Evolutionary conservation across 2,113 vertebrate species (phyloP).

Genomic region (Siniperca chuatsi): DNA sequence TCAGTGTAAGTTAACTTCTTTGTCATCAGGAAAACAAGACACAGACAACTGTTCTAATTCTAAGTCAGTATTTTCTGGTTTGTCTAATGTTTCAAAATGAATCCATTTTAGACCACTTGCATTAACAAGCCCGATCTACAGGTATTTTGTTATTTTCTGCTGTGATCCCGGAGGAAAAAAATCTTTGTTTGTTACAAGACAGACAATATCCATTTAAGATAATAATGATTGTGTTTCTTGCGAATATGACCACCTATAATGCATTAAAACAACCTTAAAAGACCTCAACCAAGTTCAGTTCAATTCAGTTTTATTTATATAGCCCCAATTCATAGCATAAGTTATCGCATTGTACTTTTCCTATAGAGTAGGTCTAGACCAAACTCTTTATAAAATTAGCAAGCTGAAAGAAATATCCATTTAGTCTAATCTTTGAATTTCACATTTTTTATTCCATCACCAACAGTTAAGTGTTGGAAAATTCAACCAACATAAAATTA

Average conservation of each 20-base stretch:
- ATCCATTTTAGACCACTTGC: not conserved
- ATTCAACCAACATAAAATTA: not conserved
- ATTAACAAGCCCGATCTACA: not conserved
- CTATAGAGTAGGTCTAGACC: too few species aligned
- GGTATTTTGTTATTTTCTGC: not conserved
- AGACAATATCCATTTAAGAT: not conserved
- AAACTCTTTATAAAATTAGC: too few species aligned
- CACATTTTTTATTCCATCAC: not conserved
- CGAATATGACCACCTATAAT: not conserved
- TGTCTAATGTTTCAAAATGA: not conserved
- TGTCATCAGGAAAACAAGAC: slow-evolving; percentile 17
- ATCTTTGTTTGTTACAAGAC: too few species aligned
- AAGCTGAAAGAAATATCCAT: not conserved
- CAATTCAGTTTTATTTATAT: too few species aligned
- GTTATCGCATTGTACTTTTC: too few species aligned
- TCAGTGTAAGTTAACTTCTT: not conserved
- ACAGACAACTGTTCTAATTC: not conserved
- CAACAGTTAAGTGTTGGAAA: not conserved
- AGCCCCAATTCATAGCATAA: too few species aligned
- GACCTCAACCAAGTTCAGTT: not conserved
- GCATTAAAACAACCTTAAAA: not conserved
- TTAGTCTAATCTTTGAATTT: not conserved
- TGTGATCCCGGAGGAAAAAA: not conserved
- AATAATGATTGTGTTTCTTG: not conserved
- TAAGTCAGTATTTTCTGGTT: not conserved